phyloP scores from a whole-genome alignment of 2,113 vertebrate genomes.

The Caretta caretta region DNA sequence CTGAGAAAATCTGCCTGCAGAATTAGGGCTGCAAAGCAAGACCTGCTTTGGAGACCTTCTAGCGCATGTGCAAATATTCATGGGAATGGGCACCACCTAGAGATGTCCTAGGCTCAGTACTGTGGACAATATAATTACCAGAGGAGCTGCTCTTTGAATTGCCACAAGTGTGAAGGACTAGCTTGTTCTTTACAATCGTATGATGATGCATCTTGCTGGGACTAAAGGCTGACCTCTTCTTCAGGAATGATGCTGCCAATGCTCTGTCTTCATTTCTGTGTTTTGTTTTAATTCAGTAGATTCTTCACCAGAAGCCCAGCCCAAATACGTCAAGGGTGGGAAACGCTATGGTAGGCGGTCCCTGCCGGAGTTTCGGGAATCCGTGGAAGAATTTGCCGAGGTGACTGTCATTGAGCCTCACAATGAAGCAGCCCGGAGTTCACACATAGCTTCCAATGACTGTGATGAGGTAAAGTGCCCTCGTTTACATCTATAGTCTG shows the following conservation, averaged over 20 bases:
- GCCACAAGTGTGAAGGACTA: background rate
- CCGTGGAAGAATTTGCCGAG: slow-evolving; percentile 78
- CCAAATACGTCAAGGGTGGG: slow-evolving; percentile 93
- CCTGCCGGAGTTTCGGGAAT: slow-evolving; percentile 86
- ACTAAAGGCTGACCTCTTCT: background rate
- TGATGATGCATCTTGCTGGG: background rate
- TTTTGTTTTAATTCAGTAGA: slow-evolving; percentile 30
- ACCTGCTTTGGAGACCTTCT: background rate
- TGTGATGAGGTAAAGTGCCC: slow-evolving; percentile 84
- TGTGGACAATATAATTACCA: background rate
- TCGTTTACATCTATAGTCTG: background rate
- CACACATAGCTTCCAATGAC: slow-evolving; percentile 74
- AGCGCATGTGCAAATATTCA: background rate
- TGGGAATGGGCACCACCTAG: background rate
- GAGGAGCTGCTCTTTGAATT: background rate
- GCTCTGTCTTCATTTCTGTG: accelerated
- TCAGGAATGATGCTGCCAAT: accelerated
- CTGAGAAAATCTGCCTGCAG: background rate
- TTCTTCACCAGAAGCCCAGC: slow-evolving; percentile 88
- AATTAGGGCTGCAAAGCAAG: background rate
- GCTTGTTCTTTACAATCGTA: background rate
- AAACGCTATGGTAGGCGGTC: slow-evolving; percentile 94
- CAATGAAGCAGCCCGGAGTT: slow-evolving; percentile 58
- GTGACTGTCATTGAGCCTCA: slow-evolving; percentile 71
- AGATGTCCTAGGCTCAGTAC: background rate